phyloP scores from a whole-genome alignment of 2,797 vertebrate genomes.

The Vipera ursinii region DNA sequence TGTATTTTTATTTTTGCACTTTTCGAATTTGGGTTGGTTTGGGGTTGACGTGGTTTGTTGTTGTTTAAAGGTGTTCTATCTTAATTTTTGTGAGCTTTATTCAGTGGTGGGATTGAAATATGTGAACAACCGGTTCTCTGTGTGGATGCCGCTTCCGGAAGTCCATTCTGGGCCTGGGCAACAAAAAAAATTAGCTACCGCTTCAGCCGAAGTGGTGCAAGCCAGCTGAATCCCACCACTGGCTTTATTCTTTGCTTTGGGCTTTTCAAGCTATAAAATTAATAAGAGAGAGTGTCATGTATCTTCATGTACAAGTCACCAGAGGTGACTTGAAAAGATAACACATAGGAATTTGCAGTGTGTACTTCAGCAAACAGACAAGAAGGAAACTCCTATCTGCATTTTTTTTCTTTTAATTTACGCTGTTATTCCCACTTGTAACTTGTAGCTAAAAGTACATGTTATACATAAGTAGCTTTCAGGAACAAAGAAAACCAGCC shows the following conservation, averaged over 20 bases:
- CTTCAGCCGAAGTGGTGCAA: too few relatives aligned
- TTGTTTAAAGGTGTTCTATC: background rate
- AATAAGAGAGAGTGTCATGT: background rate
- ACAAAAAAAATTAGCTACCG: too few relatives aligned
- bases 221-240: too few relatives aligned
- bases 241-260: background rate
- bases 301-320: background rate
- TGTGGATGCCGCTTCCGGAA: too few relatives aligned
- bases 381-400: background rate
- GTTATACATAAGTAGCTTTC: background rate
- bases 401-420: background rate
- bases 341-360: background rate
- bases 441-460: background rate
- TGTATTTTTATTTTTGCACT: background rate
- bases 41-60: background rate
- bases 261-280: background rate
- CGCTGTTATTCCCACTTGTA: background rate
- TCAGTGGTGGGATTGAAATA: too few relatives aligned
- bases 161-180: too few relatives aligned
- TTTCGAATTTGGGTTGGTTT: background rate
- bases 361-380: background rate
- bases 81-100: background rate
- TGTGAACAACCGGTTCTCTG: too few relatives aligned
- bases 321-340: background rate
- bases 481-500: too few relatives aligned